Percentiles rank a stretch among this genome's conserved stretches.
phyloP scores from a whole-genome alignment of 2,113 vertebrate genomes.

The Synodontis membranacea region DNA sequence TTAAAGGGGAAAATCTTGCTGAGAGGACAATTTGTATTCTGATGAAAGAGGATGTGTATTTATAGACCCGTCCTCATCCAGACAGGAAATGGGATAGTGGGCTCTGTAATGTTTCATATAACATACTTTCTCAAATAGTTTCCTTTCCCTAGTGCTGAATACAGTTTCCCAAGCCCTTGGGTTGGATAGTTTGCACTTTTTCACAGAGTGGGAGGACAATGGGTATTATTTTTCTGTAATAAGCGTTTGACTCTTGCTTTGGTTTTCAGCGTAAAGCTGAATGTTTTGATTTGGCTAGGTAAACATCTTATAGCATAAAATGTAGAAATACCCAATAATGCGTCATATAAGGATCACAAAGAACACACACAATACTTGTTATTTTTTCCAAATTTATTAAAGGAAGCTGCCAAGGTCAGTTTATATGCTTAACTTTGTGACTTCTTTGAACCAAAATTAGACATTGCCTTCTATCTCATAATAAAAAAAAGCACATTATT shows the following conservation, averaged over 20 bases:
- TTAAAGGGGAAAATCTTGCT: constrained; percentile 64
- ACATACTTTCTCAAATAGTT: constrained; percentile 49
- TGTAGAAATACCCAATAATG: not conserved
- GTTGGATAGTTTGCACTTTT: constrained; percentile 47
- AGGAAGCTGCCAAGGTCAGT: not conserved
- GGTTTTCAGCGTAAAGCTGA: not conserved
- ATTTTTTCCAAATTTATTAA: not conserved
- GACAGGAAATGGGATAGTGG: constrained; percentile 54
- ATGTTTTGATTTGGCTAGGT: not conserved
- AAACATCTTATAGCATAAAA: not conserved
- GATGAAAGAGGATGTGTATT: constrained; percentile 54
- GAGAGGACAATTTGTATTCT: constrained; percentile 58
- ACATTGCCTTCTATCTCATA: not conserved
- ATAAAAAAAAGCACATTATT: not conserved
- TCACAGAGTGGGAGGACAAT: not conserved
- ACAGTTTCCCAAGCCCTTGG: constrained; percentile 48
- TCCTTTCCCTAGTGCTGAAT: constrained; percentile 32
- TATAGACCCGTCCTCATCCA: constrained; percentile 56
- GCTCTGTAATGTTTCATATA: constrained; percentile 42
- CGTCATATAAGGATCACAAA: not conserved
- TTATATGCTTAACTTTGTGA: not conserved
- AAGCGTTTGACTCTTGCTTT: not conserved
- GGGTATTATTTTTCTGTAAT: not conserved
- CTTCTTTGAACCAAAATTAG: not conserved
- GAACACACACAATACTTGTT: not conserved